Evolutionary conservation across 2,888 invertebrate species (phyloP).

Genomic region (Cryptus viduatorius): DNA sequence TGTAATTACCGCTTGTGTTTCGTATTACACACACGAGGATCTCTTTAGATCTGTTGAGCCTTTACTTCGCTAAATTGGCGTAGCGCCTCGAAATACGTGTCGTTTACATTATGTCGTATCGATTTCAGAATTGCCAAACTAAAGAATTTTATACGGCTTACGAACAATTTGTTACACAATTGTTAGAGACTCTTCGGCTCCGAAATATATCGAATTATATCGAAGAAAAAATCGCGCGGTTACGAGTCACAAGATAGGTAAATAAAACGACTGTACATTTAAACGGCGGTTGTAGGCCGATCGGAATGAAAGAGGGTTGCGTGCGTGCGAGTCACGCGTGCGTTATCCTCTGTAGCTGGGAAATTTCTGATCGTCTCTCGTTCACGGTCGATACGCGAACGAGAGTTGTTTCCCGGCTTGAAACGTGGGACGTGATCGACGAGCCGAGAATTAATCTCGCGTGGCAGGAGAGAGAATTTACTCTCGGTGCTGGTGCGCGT

Average conservation of each 20-base stretch:
- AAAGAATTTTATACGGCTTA: not conserved
- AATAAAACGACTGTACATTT: not conserved
- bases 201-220: not conserved
- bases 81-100: not conserved
- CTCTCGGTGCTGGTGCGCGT: constrained; percentile 59
- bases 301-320: not conserved
- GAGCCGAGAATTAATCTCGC: constrained; percentile 66
- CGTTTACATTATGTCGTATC: not conserved
- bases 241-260: not conserved
- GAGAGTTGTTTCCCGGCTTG: constrained; percentile 44
- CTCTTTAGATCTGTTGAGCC: constrained; percentile 45
- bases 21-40: constrained; percentile 43
- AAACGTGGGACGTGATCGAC: constrained; percentile 63
- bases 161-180: not conserved
- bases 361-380: constrained; percentile 47
- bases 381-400: constrained; percentile 50
- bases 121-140: not conserved
- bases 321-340: not conserved
- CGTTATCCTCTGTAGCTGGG: constrained; percentile 22
- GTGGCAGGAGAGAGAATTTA: constrained; percentile 60
- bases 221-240: not conserved
- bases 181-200: not conserved
- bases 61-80: constrained; percentile 1
- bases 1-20: constrained; percentile 51
- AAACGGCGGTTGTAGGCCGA: not conserved